Percentiles rank a stretch among this genome's conserved stretches.
phyloP scores from a whole-genome alignment of 2,797 vertebrate species.

The Falco rusticolus region DNA sequence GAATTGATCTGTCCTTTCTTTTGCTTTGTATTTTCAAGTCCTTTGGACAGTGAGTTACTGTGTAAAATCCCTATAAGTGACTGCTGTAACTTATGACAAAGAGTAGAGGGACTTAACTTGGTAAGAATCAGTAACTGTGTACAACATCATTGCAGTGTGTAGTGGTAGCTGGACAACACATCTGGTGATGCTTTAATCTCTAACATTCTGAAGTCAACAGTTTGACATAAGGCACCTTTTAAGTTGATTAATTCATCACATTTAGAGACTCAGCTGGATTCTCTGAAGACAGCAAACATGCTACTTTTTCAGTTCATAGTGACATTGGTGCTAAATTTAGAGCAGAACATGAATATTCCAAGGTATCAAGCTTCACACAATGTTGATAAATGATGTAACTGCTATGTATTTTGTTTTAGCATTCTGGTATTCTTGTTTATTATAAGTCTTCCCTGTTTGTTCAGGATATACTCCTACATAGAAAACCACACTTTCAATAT shows the following conservation, averaged over 20 bases:
- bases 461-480: background rate
- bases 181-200: background rate
- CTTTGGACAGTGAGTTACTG: background rate
- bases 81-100: background rate
- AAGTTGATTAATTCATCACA: background rate
- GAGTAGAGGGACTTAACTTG: background rate
- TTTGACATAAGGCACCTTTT: background rate
- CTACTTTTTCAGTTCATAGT: background rate
- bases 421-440: background rate
- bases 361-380: background rate
- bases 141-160: background rate
- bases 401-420: background rate
- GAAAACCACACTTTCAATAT: background rate
- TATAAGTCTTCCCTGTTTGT: background rate
- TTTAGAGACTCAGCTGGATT: background rate
- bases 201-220: background rate
- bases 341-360: background rate
- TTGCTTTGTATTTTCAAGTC: background rate
- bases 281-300: background rate
- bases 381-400: background rate
- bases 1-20: background rate
- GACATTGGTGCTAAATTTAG: background rate
- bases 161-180: background rate
- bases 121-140: background rate
- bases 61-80: background rate